Base-by-base conservation (phyloP, 2,797 vertebrate genomes). In the Eulemur rubriventer region DNA sequence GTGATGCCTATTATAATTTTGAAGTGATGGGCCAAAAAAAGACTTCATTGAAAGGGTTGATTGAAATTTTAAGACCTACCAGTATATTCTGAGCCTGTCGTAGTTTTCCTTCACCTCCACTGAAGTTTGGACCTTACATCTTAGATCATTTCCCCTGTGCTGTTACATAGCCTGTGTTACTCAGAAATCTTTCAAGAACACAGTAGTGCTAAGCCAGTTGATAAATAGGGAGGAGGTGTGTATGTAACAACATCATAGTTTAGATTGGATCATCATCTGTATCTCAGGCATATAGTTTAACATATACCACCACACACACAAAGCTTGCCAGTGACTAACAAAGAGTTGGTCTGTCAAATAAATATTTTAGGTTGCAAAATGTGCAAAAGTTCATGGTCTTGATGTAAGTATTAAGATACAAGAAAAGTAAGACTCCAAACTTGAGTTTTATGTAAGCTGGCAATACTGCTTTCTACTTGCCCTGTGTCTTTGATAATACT, bases 351-450 rank as follows among this genome's bases (percentile, higher is more conserved):
- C 52, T 55, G 7, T 20, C 52, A 22, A 55, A 30, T 65, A 52
- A 95, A 85, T 89, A 93, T 82, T 96, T 91, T 78, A 73, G 72
- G n/a, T 72, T 84, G 12, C 10, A 80, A 28, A 80, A 70, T 90
- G 9, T 76, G 67, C n/a, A 84, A 28, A 94, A 93, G 24, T 72
- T 96, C 46, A 75, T 86, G 81, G 46, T 81, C n/a, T 83, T 35
- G 35, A 78, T 76, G 35, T 89, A 93, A 92, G 52, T 65, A 50
- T 22, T 85, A 89, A 93, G 30, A 59, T 52, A 69, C 0, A 81
- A 78, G 57, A 79, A n/a, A 76, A 75, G 8, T 63, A 43, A 86
- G 55, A 88, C 35, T 69, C 12, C 28, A 79, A 59, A 43, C 30
- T 80, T 52, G 35, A 86, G 24, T 83, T 95, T 76, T 72, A 10